phyloP scores from a whole-genome alignment of 2,797 vertebrate species.

The Melanogrammus aeglefinus region DNA sequence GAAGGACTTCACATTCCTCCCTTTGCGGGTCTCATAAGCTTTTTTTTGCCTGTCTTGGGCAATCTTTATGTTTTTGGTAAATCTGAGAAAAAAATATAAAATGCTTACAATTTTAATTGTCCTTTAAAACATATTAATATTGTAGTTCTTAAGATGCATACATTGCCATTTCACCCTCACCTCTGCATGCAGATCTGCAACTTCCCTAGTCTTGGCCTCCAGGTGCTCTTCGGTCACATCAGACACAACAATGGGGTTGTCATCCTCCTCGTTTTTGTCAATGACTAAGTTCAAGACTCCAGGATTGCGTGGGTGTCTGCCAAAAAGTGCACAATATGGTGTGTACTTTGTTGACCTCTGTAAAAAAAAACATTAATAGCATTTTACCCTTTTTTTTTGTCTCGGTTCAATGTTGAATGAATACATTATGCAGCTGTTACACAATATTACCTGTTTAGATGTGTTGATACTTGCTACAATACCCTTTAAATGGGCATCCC shows the following conservation, averaged over 20 bases:
- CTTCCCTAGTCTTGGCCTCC: background rate
- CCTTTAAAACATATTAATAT: background rate
- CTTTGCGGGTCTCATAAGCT: background rate
- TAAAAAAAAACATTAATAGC: conserved; percentile 2
- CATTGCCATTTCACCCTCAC: background rate
- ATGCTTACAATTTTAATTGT: background rate
- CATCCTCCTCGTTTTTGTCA: background rate
- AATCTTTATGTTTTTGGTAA: conserved; percentile 1
- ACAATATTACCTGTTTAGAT: conserved; percentile 13
- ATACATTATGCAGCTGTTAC: conserved; percentile 3
- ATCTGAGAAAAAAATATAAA: conserved; percentile 1
- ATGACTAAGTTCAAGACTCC: background rate
- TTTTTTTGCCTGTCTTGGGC: background rate
- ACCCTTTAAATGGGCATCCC: conserved; percentile 14
- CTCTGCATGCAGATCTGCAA: background rate
- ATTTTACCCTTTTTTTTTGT: conserved; percentile 3
- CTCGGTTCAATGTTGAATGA: background rate
- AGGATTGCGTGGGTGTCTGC: conserved; percentile 4
- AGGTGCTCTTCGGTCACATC: conserved; percentile 1
- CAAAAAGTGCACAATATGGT: conserved; percentile 14
- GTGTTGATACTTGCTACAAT: conserved; percentile 26
- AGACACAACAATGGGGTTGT: background rate
- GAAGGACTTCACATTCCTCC: background rate
- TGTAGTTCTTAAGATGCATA: background rate
- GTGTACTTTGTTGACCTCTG: conserved; percentile 10